Base-by-base conservation (phyloP, 2,113 vertebrate species). In the Crotalus helleri region DNA sequence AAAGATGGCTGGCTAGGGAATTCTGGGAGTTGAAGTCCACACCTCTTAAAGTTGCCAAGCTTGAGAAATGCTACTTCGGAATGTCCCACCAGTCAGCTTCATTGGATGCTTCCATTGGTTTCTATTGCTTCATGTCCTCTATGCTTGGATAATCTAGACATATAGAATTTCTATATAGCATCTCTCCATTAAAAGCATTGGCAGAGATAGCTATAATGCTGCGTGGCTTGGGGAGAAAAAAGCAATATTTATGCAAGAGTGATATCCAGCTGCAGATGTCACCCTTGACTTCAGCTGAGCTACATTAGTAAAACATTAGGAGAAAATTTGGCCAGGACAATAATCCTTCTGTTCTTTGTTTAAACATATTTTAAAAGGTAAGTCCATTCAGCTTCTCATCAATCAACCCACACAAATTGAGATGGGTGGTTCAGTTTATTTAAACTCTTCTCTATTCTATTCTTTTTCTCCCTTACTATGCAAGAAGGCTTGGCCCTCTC, bases 271-370 rank as follows among this genome's bases (percentile, higher is more conserved):
- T 5, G 6, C 21, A 0, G 0, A 49, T 3, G 15, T 2, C 2
- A 0, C 90, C 93, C 87, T 92, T 94, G 94, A 89, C 2, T 0
- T 0, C 91, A 92, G 92, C 33, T 95, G 94, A 95, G 93, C 93
- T 1, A 69, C 93, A 57, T 91, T 3, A 17, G 0, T 1, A 0
- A 0, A 59, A 94, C 92, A 90, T 0, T 0, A 0, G 89, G 33
- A 23, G 90, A 81, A 74, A 90, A 1, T 49, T 88, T 90, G 61
- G 24, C 0, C 0, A 88, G 15, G 91, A 91, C 91, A 0, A 8
- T 13, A 85, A 85, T 0, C 51, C 13, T 12, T 13, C 0, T 0
- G 0, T 2, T 0, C n/a, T 2, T 53, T 19, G 85, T 55, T 10
- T 4, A 64, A 86, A 46, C 2, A 21, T 49, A 61, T 0, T 85